phyloP scores from a whole-genome alignment of 2,888 invertebrate species.

The Eupithecia insigniata region DNA sequence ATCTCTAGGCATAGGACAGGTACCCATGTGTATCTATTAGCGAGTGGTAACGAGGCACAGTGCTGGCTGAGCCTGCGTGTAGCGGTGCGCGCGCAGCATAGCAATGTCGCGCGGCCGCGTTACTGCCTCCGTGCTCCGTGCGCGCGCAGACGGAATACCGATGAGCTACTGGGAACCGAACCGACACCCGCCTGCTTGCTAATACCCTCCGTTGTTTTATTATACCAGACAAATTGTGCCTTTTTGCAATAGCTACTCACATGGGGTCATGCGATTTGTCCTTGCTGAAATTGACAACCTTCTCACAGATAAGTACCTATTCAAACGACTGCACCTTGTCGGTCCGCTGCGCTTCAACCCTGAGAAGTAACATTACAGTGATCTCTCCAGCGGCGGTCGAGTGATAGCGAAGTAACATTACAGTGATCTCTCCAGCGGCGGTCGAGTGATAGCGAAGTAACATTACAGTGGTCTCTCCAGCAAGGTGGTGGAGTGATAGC shows the following conservation, averaged over 20 bases:
- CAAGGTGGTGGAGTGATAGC: not conserved
- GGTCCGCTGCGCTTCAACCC: too few relatives aligned
- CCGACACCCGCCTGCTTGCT: slow-evolving; percentile 1
- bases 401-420: not conserved
- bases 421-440: too few relatives aligned
- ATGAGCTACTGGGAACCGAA: slow-evolving; percentile 10
- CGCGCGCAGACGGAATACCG: not conserved
- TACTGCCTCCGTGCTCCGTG: not conserved
- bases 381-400: too few relatives aligned
- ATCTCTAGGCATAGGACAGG: not conserved
- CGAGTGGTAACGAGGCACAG: not conserved
- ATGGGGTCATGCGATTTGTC: not conserved
- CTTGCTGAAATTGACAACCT: not conserved
- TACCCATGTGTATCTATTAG: not conserved
- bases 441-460: not conserved
- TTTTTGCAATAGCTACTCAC: not conserved
- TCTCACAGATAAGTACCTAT: not conserved
- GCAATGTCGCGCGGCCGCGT: slow-evolving; percentile 7
- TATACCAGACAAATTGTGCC: not conserved
- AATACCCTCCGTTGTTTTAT: not conserved
- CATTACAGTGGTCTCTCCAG: too few relatives aligned
- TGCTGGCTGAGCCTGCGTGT: not conserved
- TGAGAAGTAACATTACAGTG: too few relatives aligned
- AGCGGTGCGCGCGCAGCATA: not conserved
- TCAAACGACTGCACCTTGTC: not conserved